A percentile compares a stretch with the other conserved stretches of the same genome.
Conservation (phyloP, 2,888 invertebrate genomes). For the Nemurella pictetii region DNA sequence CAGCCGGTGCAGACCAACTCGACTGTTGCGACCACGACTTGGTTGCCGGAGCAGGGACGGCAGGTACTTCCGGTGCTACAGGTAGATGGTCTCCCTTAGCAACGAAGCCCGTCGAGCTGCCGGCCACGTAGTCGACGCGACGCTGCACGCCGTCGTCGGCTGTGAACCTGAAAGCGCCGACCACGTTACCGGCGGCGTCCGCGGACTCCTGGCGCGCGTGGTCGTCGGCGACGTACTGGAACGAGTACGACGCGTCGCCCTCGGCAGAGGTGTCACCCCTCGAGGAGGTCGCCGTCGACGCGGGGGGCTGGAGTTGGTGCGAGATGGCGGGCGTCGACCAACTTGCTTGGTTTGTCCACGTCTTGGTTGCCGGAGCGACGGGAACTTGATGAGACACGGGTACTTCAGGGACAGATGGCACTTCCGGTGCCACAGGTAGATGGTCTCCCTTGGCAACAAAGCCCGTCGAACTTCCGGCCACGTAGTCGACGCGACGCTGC, state of each 20-base stretch:
- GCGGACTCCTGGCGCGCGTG: slow-evolving; percentile 41
- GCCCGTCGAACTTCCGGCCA: slow-evolving; percentile 44
- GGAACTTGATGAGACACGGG: background rate
- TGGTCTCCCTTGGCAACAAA: slow-evolving; percentile 45
- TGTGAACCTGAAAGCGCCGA: slow-evolving; percentile 43
- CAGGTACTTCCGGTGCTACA: slow-evolving; percentile 15
- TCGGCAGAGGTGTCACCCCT: background rate
- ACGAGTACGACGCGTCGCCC: slow-evolving; percentile 45
- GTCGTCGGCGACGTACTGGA: slow-evolving; percentile 43
- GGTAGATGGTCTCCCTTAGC: slow-evolving; percentile 42
- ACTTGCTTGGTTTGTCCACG: background rate
- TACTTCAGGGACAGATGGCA: background rate
- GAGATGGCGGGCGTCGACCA: background rate
- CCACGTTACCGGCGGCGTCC: slow-evolving; percentile 43
- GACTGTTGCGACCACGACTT: background rate
- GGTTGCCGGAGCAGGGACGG: background rate
- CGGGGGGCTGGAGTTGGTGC: no score
- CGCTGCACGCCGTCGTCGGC: slow-evolving; percentile 40
- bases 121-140: slow-evolving; percentile 42
- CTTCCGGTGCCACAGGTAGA: slow-evolving; percentile 43
- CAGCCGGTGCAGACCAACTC: background rate
- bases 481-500: slow-evolving; percentile 40
- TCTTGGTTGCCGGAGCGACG: background rate
- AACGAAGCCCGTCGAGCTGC: slow-evolving; percentile 42
- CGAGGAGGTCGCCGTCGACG: background rate